Evolutionary conservation across 2,113 vertebrate genomes (phyloP).

Genomic region (Siphamia tubifer): DNA sequence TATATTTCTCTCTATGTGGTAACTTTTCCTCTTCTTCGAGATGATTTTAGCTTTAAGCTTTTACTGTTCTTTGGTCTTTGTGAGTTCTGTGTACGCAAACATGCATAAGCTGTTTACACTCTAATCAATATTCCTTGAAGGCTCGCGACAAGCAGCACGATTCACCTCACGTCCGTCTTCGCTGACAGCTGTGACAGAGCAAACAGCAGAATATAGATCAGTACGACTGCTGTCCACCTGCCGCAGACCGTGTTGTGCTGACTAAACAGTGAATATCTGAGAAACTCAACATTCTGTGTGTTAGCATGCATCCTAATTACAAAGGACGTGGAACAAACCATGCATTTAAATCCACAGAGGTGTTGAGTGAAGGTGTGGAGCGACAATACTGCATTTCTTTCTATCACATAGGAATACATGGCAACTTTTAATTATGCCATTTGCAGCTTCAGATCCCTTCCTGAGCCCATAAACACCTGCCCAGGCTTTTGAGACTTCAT

Average conservation of each 20-base stretch:
- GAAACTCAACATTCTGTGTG: not conserved
- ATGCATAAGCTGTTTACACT: not conserved
- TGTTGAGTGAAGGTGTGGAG: not conserved
- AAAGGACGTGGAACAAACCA: not conserved
- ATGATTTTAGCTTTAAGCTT: too few species aligned
- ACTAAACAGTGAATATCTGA: constrained; percentile 6
- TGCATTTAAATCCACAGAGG: not conserved
- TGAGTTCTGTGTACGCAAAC: not conserved
- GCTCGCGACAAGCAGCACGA: not conserved
- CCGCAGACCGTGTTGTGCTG: not conserved
- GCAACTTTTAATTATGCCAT: constrained; percentile 1
- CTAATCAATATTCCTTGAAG: constrained; percentile 36
- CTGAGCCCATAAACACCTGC: not conserved
- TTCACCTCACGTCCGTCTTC: constrained; percentile 22
- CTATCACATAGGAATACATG: not conserved
- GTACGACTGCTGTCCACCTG: not conserved
- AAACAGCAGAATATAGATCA: constrained; percentile 52
- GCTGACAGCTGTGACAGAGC: constrained; percentile 40
- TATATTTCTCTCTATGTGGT: too few species aligned
- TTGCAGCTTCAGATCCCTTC: not conserved
- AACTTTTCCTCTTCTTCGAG: too few species aligned
- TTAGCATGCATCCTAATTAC: not conserved
- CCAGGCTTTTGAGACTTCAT: not conserved
- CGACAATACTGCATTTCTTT: too few species aligned
- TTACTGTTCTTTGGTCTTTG: too few species aligned